Conservation (phyloP, 2,797 vertebrate species). For the Thaleichthys pacificus region DNA sequence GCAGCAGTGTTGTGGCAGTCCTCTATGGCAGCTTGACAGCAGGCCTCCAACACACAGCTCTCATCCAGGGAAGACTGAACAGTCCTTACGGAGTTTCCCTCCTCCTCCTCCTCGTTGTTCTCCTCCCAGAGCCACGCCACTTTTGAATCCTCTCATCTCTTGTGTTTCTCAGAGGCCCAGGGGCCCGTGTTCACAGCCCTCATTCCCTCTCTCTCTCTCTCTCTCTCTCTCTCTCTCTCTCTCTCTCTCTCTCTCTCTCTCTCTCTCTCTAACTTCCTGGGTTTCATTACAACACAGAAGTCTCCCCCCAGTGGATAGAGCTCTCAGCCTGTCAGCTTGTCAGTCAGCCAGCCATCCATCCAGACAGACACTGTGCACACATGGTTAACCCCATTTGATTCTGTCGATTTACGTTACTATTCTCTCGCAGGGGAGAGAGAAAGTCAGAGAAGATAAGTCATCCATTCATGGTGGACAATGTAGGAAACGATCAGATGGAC, state of each 20-base stretch:
- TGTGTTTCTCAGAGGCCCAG: slow-evolving; percentile 49
- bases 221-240: slow-evolving; percentile 46
- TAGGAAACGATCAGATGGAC: slow-evolving; percentile 39
- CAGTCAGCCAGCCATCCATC: slow-evolving; percentile 25
- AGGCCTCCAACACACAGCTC: slow-evolving; percentile 52
- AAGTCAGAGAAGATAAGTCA: slow-evolving; percentile 57
- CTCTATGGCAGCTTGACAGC: slow-evolving; percentile 48
- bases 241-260: slow-evolving; percentile 23
- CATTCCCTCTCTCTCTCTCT: slow-evolving; percentile 17
- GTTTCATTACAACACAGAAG: slow-evolving; percentile 67
- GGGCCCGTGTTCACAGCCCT: slow-evolving; percentile 61
- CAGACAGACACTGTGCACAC: slow-evolving; percentile 55
- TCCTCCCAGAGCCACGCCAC: neutral
- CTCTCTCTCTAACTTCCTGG: slow-evolving; percentile 57
- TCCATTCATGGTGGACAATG: slow-evolving; percentile 49
- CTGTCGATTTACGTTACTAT: slow-evolving; percentile 66
- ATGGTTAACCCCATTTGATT: slow-evolving; percentile 76
- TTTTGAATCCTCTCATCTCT: slow-evolving; percentile 9
- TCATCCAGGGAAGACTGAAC: slow-evolving; percentile 48
- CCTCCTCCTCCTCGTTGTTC: slow-evolving; percentile 24
- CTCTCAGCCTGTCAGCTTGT: slow-evolving; percentile 59
- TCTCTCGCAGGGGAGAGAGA: slow-evolving; percentile 56
- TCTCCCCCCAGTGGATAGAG: slow-evolving; percentile 64
- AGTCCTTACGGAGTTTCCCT: neutral
- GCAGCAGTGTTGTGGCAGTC: slow-evolving; percentile 13